Percentiles rank a stretch among this genome's conserved stretches.
Evolutionary conservation across 2,797 vertebrate genomes (phyloP).

Genomic region (Bradypus variegatus): DNA sequence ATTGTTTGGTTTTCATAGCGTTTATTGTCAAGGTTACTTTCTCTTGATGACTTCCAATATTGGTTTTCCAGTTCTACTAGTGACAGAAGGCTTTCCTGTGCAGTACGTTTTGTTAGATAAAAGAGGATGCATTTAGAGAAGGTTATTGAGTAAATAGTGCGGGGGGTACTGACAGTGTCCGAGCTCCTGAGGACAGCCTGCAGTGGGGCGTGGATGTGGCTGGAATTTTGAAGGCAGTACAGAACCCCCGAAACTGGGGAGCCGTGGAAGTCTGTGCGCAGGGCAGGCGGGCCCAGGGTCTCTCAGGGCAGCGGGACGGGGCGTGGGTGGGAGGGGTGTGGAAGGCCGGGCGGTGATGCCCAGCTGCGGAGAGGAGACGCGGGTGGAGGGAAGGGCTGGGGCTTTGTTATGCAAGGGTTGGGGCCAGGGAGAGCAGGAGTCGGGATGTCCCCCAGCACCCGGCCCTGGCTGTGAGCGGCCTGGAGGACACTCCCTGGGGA

Average conservation of each 20-base stretch:
- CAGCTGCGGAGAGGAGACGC: background rate
- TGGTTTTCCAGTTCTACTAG: background rate
- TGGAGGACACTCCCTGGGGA: background rate
- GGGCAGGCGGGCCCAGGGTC: background rate
- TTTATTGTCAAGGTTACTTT: background rate
- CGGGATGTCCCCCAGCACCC: background rate
- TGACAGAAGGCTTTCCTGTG: background rate
- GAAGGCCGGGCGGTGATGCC: too few relatives aligned
- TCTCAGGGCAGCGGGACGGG: too few relatives aligned
- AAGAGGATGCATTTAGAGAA: background rate
- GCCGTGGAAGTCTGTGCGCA: too few relatives aligned
- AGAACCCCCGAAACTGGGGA: too few relatives aligned
- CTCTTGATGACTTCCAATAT: background rate
- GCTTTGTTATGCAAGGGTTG: too few relatives aligned
- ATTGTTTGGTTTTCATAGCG: rapidly evolving
- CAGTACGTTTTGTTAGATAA: background rate
- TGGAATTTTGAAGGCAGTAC: too few relatives aligned
- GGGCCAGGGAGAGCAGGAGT: too few relatives aligned
- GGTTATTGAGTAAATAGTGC: background rate
- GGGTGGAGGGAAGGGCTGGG: background rate
- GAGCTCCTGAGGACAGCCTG: background rate
- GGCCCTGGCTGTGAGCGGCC: background rate
- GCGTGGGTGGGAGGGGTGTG: too few relatives aligned
- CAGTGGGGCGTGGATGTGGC: background rate
- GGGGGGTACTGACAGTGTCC: background rate